Conservation (phyloP, 2,888 invertebrate species). For the Mythimna albipuncta region DNA sequence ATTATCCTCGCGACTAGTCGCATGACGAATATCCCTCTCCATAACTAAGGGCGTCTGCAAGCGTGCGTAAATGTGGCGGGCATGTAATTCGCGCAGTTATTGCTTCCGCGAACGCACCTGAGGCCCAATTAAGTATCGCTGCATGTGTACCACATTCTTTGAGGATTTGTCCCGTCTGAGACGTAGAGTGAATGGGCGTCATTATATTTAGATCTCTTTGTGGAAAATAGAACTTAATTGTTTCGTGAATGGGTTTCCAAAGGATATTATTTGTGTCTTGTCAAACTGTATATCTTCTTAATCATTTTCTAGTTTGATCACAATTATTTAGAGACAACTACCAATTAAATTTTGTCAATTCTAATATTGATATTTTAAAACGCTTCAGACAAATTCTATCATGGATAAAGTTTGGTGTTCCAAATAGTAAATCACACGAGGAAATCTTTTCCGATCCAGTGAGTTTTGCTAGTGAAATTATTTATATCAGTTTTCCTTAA, state of each 20-base stretch:
- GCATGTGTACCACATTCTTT: constrained; percentile 64
- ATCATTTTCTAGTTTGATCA: too few relatives aligned
- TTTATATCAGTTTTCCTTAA: constrained; percentile 5
- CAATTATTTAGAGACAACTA: too few relatives aligned
- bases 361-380: constrained; percentile 15
- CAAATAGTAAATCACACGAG: not conserved
- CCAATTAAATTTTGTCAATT: too few relatives aligned
- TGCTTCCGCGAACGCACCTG: constrained; percentile 79
- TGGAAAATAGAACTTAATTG: not conserved
- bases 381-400: constrained; percentile 20
- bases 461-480: constrained; percentile 8
- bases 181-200: constrained; percentile 52
- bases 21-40: constrained; percentile 40
- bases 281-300: too few relatives aligned
- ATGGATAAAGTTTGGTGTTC: not conserved
- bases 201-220: constrained; percentile 31
- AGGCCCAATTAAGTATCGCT: constrained; percentile 78
- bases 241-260: not conserved
- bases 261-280: not conserved
- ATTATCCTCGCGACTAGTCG: constrained; percentile 20
- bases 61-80: constrained; percentile 59
- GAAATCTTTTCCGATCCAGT: not conserved
- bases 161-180: constrained; percentile 57
- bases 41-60: constrained; percentile 50
- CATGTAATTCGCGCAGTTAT: constrained; percentile 72